Conservation (phyloP, 2,113 vertebrate species). For the Plestiodon gilberti region DNA sequence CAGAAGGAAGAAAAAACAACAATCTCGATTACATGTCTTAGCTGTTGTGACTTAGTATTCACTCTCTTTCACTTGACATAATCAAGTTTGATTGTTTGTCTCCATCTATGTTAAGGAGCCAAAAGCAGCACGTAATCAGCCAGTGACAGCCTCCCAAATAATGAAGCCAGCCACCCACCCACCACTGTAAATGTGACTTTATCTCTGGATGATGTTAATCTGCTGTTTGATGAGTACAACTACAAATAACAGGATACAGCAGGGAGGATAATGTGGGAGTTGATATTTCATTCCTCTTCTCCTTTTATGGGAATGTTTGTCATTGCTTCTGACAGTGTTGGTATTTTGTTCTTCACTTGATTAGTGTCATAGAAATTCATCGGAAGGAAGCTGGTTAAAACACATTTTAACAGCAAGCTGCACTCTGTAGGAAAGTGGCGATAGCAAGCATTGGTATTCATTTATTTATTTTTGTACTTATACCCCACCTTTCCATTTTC, state of each 20-base stretch:
- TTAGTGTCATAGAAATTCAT: neutral
- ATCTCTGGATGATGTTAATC: slow-evolving; percentile 19
- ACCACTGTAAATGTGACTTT: slow-evolving; percentile 6
- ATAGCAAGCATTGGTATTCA: neutral
- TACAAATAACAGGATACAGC: slow-evolving; percentile 24
- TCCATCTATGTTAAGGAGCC: neutral
- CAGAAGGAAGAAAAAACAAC: neutral
- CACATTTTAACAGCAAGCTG: neutral
- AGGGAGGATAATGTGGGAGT: slow-evolving; percentile 17
- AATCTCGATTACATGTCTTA: neutral
- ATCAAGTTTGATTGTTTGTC: slow-evolving; percentile 2
- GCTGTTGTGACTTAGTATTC: neutral
- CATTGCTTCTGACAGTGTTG: neutral
- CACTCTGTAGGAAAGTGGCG: neutral
- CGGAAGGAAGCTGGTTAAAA: slow-evolving; percentile 7
- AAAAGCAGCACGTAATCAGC: neutral
- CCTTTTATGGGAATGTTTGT: slow-evolving; percentile 14
- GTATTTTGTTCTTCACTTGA: neutral
- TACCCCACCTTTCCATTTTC: no score
- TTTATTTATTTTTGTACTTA: no score
- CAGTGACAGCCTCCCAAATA: slow-evolving; percentile 1
- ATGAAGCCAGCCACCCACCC: neutral
- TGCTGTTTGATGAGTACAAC: slow-evolving; percentile 11
- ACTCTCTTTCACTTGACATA: neutral
- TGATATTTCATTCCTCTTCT: slow-evolving; percentile 17